Base-by-base conservation (phyloP, 92 coral and sea anemone species). In the Muricea muricata region DNA sequence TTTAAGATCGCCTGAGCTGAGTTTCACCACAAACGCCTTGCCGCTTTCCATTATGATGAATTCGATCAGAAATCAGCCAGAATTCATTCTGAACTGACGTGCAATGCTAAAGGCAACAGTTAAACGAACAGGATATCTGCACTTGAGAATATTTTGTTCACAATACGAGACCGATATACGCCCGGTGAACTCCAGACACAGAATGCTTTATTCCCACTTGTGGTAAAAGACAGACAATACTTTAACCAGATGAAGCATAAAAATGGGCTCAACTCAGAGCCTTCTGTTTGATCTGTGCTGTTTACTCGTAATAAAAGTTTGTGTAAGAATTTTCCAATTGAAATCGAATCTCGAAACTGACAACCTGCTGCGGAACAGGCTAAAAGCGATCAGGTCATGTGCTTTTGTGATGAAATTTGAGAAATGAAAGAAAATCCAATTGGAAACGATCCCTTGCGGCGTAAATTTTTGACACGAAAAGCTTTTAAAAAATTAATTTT, bases 11-110 rank as follows among this genome's bases (percentile, higher is more conserved):
- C 42, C 65, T 1, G 65, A 48, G 25, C 21, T 21, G 7, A 75
- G 15, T 7, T 47, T 50, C 10, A 75, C 46, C 24, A 75, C 80
- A 25, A 75, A 75, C 33, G 80, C 80, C 23, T 75, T 75, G 25
- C 80, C 65, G 42, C 24, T 40, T 50, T 75, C 80, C 80, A 75
- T 74, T 18, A 3, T 14, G 29, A 17, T 17, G 76, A 42, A 4
- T 63, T 63, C 6, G 9, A 20, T 28, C n/a, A 12, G n/a, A 13
- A 63, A 26, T 63, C 70, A 63, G 70, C 35, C 30, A 63, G 46
- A 34, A 4, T 70, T 34, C 33, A 42, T 70, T 70, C 10, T 18
- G 75, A 68, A 26, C n/a, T 0, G 54, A 35, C 9, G 21, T 21
- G 9, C 21, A 13, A 12, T 33, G 39, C 25, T 37, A 32, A n/a